Conservation (phyloP, 2,888 invertebrate genomes). For the Diaphora mendica region DNA sequence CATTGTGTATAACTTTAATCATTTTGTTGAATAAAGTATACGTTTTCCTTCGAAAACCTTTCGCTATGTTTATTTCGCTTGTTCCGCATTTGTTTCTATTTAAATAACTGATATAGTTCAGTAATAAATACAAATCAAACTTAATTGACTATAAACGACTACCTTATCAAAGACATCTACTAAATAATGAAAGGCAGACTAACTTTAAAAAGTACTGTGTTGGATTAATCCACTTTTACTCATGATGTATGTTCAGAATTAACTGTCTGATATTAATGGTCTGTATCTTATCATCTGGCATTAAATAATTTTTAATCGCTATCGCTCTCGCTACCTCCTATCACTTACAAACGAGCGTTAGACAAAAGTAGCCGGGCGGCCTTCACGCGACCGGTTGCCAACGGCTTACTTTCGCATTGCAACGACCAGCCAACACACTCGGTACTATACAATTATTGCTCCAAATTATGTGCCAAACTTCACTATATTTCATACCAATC, state of each 20-base stretch:
- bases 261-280: background rate
- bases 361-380: slow-evolving; percentile 81
- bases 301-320: background rate
- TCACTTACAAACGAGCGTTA: slow-evolving; percentile 61
- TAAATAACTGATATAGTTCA: too few relatives aligned
- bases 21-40: background rate
- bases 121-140: too few relatives aligned
- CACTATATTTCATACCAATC: background rate
- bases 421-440: slow-evolving; percentile 56
- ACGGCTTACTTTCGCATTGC: slow-evolving; percentile 83
- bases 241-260: too few relatives aligned
- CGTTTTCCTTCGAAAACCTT: background rate
- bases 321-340: slow-evolving; percentile 38
- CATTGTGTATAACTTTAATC: too few relatives aligned
- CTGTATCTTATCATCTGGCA: background rate
- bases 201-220: too few relatives aligned
- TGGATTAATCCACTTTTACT: too few relatives aligned
- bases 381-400: slow-evolving; percentile 81
- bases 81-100: too few relatives aligned
- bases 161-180: too few relatives aligned
- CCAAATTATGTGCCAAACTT: slow-evolving; percentile 44
- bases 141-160: too few relatives aligned
- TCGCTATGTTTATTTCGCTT: too few relatives aligned
- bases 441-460: slow-evolving; percentile 59
- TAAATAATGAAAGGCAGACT: too few relatives aligned